Base-by-base conservation (phyloP, 2,113 vertebrate genomes). In the Heterocephalus glaber region DNA sequence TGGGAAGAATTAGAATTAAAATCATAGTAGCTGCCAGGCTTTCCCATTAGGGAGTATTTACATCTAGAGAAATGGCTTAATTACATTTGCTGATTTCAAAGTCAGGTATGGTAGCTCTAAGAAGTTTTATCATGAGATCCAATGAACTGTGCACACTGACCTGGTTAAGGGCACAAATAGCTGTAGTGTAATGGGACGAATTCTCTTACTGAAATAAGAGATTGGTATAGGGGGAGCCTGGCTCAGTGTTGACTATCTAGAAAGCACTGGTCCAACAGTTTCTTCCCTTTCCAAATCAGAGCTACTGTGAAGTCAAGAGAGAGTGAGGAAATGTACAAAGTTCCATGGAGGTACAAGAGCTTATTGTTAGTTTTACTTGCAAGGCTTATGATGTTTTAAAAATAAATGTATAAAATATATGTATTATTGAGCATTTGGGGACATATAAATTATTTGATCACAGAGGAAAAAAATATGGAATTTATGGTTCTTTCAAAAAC, bases 11-110 rank as follows among this genome's bases (percentile, higher is more conserved):
- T 94, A 97, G 38, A 88, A 89, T 65, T 87, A 94, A 88, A 95
- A 83, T 95, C 68, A 68, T 60, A 74, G 65, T 96, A 94, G 44
- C 60, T 95, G 33, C 70, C 96, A 0, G 56, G 41, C 54, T 88
- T 87, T 68, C 95, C 47, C 82, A 74, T 63, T 86, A 96, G 88
- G 94, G 84, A 86, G 85, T 95, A 91, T 82, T 83, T 68, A 38
- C 86, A 86, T 74, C 76, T 84, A 58, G 35, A 96, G 89, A 94
- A 86, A 96, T 56, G 65, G 54, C 86, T 81, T 96, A 81, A 97
- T 97, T 97, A 92, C 90, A 94, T 97, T 94, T 93, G 44, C 89
- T 96, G 95, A 95, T 97, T 98, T 97, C 44, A 72, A 44, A 70
- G 65, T 83, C 68, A 58, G 4, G 54, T 66, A 19, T 47, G 49